Base-by-base conservation (phyloP, 2,797 vertebrate species). In the Hephaestus fuliginosus region DNA sequence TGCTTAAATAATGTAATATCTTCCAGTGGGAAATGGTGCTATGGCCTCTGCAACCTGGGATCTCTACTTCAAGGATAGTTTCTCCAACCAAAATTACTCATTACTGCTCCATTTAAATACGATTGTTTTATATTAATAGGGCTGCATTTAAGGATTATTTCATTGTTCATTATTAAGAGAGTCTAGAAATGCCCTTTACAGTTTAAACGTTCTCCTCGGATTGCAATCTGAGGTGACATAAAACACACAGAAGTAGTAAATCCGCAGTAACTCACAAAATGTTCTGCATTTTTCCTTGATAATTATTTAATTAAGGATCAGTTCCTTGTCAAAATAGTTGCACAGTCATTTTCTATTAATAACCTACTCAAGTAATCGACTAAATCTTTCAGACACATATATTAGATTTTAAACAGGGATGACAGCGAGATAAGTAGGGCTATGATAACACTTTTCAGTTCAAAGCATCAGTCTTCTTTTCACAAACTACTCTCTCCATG, bases 1-100 rank as follows among this genome's bases (percentile, higher is more conserved):
- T 1, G 58, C 17, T 81, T 66, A 69, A 77, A 77, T 77, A 70
- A 61, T 73, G 58, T 48, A 22, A 55, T 14, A 62, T 74, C 28
- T 78, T 58, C 74, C 13, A 18, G 57, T 17, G 62, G 63, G 57
- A 82, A 63, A 33, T 58, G 53, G 53, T 75, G 6, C 7, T 12
- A 25, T 3, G 41, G 14, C 48, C 39, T 76, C 3, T 1, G 10
- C 48, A 49, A 48, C 53, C 67, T 39, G 63, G 20, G 64, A 61
- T 62, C 39, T 69, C 20, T 52, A 18, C 49, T 6, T 25, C 51
- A 36, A 51, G 55, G 14, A 53, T 18, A 53, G n/a, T 41, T 69
- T 65, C 53, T 66, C 11, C 11, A 17, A 33, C 11, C 12, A 46
- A 20, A 43, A 55, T 17, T 55, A 69, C 48, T 62, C 18, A 68